Evolutionary conservation across 2,888 invertebrate species (phyloP).

Genomic region (Eurytoma adleriae): DNA sequence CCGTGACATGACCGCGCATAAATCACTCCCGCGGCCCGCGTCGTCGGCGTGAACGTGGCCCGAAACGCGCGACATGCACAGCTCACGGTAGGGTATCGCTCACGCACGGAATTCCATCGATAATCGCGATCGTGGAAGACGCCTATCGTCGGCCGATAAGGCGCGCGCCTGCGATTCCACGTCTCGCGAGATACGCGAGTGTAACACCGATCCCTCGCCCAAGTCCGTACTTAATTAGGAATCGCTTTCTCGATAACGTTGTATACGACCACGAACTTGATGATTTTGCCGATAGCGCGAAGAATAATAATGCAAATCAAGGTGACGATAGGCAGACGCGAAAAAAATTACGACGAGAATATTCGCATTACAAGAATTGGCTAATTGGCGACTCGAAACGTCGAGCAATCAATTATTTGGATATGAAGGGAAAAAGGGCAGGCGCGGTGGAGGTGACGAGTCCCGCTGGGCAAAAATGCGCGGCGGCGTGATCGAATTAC

Average conservation of each 20-base stretch:
- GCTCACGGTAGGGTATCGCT: background rate
- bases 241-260: conserved; percentile 23
- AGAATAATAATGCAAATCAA: background rate
- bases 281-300: background rate
- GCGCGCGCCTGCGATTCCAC: background rate
- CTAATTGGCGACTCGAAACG: background rate
- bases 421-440: background rate
- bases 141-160: background rate
- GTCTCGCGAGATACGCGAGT: background rate
- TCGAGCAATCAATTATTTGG: conserved; percentile 6
- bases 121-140: background rate
- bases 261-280: background rate
- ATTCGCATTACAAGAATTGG: background rate
- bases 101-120: conserved; percentile 7
- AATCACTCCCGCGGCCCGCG: conserved; percentile 68
- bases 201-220: background rate
- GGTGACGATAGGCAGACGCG: no score
- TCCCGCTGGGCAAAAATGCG: background rate
- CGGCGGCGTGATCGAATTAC: conserved; percentile 34
- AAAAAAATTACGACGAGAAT: background rate
- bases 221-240: background rate
- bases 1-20: conserved; percentile 73
- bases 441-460: conserved; percentile 4
- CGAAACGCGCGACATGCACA: background rate
- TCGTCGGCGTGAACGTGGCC: conserved; percentile 8